Evolutionary conservation across 2,797 vertebrate species (phyloP).

Genomic region (Sebastes flavidus): DNA sequence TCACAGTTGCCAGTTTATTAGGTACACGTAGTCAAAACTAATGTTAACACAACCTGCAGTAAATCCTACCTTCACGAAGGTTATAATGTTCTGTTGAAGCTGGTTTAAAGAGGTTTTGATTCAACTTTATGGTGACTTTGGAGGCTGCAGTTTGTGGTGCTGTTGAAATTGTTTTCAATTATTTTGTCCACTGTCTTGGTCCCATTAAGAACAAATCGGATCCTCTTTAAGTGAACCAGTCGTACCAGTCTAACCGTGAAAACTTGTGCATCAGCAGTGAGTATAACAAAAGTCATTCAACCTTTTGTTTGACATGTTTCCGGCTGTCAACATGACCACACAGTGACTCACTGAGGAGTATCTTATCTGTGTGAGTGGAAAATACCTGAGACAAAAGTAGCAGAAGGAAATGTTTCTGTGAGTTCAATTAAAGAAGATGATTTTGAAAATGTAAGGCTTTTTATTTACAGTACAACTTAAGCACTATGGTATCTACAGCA

Average conservation of each 20-base stretch:
- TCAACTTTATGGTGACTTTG: neutral
- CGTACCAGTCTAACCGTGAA: neutral
- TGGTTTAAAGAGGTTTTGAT: neutral
- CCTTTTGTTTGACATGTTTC: neutral
- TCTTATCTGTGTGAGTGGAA: neutral
- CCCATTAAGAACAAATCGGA: neutral
- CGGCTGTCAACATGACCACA: neutral
- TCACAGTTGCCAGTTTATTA: neutral
- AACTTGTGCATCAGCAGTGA: rapidly evolving
- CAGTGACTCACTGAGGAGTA: neutral
- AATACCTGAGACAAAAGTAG: neutral
- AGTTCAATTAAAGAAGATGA: neutral
- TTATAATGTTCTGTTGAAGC: neutral
- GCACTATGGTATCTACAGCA: neutral
- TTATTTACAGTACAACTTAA: slow-evolving; percentile 37
- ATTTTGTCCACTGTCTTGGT: neutral
- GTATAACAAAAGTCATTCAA: neutral
- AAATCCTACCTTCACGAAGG: neutral
- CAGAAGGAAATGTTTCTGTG: neutral
- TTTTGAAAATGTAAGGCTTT: slow-evolving; percentile 24
- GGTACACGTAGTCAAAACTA: neutral
- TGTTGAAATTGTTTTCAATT: neutral
- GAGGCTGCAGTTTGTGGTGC: neutral
- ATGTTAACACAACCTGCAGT: neutral
- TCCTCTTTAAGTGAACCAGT: neutral